Base-by-base conservation (phyloP, 2,888 invertebrate species). In the Hydriomena furcata region DNA sequence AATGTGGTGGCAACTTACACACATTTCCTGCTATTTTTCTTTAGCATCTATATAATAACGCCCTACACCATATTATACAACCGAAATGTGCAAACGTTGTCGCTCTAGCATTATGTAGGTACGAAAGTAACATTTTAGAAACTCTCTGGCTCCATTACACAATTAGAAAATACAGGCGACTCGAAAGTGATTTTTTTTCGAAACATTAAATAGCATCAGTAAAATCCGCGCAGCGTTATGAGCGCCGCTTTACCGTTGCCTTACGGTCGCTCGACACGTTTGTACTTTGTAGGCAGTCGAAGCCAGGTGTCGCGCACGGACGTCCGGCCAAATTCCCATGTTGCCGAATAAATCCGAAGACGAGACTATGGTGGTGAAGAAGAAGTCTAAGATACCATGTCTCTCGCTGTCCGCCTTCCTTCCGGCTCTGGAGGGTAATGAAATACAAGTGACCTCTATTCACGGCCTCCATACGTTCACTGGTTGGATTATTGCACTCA, bases 361-460 rank as follows among this genome's bases (percentile, higher is more conserved):
- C 75, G 88, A 87, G 59, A 73, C 82, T 43, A 86, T 88, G 85
- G 88, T 89, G 57, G 78, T 84, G 73, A 90, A 90, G 79, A 90
- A 89, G 84, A 88, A 88, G 67, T 84, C 82, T 43, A 89, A 87
- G 79, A 88, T 90, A 82, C 87, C 90, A 77, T 90, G 90, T 67
- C 78, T 90, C 53, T 89, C 90, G 56, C 71, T 90, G 58, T 82
- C 88, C 10, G 82, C 89, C 52, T 85, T 90, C 68, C 84, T 90
- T 52, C 90, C 90, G 64, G 87, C 87, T 48, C 65, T 90, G 69
- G 90, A 90, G 89, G 90, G 90, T 90, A 88, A 78, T 40, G 17
- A 23, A 24, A 43, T 74, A 59, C 46, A 67, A 61, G 57, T 84
- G 85, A 85, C 87, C 85, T 88, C 78, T 78, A 79, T 79, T 68